Evolutionary conservation across 92 coral and sea anemone genomes (phyloP).

Genomic region (Epizoanthus fatuus): DNA sequence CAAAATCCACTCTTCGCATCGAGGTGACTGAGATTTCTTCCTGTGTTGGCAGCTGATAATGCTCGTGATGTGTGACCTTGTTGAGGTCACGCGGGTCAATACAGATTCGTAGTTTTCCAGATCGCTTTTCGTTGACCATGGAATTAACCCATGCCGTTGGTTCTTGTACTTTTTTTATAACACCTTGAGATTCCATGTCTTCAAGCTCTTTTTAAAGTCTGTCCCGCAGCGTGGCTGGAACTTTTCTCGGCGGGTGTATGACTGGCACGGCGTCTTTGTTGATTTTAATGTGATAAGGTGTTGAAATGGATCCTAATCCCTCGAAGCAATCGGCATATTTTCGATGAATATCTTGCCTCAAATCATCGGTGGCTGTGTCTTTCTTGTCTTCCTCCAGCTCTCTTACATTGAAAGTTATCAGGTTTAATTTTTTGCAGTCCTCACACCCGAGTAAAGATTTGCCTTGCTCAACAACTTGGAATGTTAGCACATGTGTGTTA

Average conservation of each 20-base stretch:
- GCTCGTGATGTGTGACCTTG: constrained; percentile 53
- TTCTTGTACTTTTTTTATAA: constrained; percentile 31
- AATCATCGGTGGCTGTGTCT: too few species aligned
- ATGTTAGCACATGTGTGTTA: constrained; percentile 28
- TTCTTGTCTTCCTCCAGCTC: too few species aligned
- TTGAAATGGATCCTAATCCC: too few species aligned
- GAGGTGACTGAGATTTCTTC: constrained; percentile 64
- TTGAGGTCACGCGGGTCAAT: constrained; percentile 73
- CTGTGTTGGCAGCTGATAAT: constrained; percentile 72
- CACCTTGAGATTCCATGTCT: background rate
- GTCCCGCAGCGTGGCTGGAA: too few species aligned
- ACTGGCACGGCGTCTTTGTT: too few species aligned
- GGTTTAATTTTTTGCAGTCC: constrained; percentile 50
- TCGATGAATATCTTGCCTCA: too few species aligned
- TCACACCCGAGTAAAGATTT: constrained; percentile 48
- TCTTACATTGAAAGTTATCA: constrained; percentile 33
- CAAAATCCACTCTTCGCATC: constrained; percentile 60
- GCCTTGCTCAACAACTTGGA: constrained; percentile 53
- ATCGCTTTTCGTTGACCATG: constrained; percentile 59
- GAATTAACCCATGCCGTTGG: constrained; percentile 73
- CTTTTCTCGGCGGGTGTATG: too few species aligned
- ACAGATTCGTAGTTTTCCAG: constrained; percentile 62
- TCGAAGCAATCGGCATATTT: too few species aligned
- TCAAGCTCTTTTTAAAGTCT: too few species aligned
- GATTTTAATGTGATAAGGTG: too few species aligned